Evolutionary conservation across 2,888 invertebrate genomes (phyloP).

Genomic region (Eilema caniola): DNA sequence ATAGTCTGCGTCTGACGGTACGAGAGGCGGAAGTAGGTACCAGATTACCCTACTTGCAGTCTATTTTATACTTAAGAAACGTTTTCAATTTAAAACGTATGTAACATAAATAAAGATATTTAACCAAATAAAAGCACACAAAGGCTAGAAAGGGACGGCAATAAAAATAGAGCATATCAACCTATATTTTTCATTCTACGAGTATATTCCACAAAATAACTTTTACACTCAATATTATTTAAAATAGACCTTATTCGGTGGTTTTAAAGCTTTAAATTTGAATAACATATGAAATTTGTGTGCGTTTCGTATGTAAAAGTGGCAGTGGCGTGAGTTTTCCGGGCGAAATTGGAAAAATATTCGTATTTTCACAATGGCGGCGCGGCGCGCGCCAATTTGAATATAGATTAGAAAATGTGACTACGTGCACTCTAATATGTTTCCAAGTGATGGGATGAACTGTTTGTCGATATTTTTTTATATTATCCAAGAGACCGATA

Average conservation of each 20-base stretch:
- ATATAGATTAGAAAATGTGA: constrained; percentile 86
- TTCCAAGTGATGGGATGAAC: constrained; percentile 61
- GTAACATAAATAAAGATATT: constrained; percentile 41
- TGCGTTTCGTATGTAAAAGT: constrained; percentile 62
- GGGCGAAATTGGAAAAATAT: constrained; percentile 84
- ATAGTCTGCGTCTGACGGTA: too few relatives aligned
- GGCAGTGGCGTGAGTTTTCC: constrained; percentile 73
- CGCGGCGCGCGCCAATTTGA: constrained; percentile 80
- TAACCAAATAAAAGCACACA: constrained; percentile 59
- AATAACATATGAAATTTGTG: constrained; percentile 2
- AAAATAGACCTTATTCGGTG: constrained; percentile 19
- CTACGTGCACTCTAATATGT: constrained; percentile 82
- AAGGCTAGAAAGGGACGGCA: constrained; percentile 64
- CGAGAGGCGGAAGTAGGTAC: too few relatives aligned
- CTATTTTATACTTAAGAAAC: constrained; percentile 7
- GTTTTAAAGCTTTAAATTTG: constrained; percentile 40
- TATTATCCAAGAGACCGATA: too few relatives aligned
- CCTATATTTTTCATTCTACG: constrained; percentile 57
- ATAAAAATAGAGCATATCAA: constrained; percentile 57
- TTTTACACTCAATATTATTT: constrained; percentile 19
- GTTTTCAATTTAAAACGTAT: constrained; percentile 35
- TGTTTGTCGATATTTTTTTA: constrained; percentile 37
- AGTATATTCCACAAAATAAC: constrained; percentile 53
- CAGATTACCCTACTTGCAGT: background rate
- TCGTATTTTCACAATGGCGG: constrained; percentile 79